These are phyloP conservation scores for Scophthalmus maximus DNA, from an alignment of 2,113 vertebrate genomes.

Conservation along the genomic window DNA sequence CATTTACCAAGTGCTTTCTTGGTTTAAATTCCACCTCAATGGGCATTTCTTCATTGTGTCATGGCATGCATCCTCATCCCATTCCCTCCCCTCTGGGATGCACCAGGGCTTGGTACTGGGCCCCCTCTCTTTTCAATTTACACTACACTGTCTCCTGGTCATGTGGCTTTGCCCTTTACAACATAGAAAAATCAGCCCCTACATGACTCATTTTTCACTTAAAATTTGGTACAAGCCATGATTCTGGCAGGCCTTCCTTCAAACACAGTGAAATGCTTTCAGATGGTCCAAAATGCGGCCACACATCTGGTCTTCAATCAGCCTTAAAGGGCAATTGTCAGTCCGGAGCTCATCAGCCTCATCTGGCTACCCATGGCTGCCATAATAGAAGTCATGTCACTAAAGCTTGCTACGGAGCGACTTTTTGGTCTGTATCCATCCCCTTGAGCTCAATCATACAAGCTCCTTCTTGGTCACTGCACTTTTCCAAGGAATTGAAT, in stretches of 20 bases:
- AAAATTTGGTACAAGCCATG: not conserved
- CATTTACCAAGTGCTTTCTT: not conserved
- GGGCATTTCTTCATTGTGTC: not conserved
- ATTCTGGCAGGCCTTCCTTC: not conserved
- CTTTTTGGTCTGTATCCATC: not conserved
- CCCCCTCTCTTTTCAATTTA: too few relatives aligned
- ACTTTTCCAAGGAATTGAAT: too few relatives aligned
- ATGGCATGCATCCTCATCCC: not conserved
- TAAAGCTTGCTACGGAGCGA: not conserved
- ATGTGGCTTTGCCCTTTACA: too few relatives aligned
- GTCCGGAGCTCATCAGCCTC: not conserved
- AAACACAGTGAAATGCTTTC: not conserved
- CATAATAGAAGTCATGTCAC: not conserved
- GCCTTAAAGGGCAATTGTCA: not conserved
- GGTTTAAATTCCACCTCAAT: not conserved
- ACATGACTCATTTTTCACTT: too few relatives aligned
- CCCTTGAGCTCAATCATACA: not conserved
- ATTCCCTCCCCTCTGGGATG: not conserved
- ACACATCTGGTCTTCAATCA: not conserved
- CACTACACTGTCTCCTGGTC: too few relatives aligned
- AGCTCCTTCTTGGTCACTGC: not conserved
- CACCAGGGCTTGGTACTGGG: too few relatives aligned
- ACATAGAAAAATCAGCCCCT: too few relatives aligned
- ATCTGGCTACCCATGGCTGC: not conserved
- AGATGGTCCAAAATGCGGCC: not conserved